Conservation (phyloP, 2,888 invertebrate genomes). For the Xylota segnis region DNA sequence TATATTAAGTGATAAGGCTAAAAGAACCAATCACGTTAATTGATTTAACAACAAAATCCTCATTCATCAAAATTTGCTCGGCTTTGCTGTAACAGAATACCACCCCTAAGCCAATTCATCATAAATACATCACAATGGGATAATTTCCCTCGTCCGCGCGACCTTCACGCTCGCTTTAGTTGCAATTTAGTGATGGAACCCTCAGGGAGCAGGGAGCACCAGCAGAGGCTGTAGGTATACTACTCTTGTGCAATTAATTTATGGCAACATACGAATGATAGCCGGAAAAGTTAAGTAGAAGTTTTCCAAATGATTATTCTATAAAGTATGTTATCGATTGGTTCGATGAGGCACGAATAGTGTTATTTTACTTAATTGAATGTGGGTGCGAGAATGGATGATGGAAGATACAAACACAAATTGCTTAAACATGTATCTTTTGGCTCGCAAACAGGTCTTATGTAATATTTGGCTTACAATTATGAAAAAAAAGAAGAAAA, state of each 20-base stretch:
- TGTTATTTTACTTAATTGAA: conserved; percentile 57
- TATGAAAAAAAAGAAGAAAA: too few relatives aligned
- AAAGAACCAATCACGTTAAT: conserved; percentile 71
- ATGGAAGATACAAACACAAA: conserved; percentile 1
- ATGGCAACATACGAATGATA: conserved; percentile 29
- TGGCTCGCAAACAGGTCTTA: background rate
- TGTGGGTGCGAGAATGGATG: conserved; percentile 5
- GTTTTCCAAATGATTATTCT: conserved; percentile 32
- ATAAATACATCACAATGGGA: conserved; percentile 60
- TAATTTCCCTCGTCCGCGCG: conserved; percentile 30
- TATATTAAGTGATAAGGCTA: conserved; percentile 31
- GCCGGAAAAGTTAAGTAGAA: conserved; percentile 40
- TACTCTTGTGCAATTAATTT: conserved; percentile 65
- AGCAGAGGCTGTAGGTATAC: conserved; percentile 4
- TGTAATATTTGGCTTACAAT: too few relatives aligned
- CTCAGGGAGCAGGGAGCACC: conserved; percentile 17
- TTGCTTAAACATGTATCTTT: background rate
- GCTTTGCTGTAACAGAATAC: conserved; percentile 16
- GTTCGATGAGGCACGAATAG: conserved; percentile 32
- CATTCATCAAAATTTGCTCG: conserved; percentile 60
- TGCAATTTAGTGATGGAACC: conserved; percentile 56
- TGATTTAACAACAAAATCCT: conserved; percentile 60
- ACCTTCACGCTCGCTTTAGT: conserved; percentile 9
- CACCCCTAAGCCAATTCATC: conserved; percentile 62
- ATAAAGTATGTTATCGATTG: conserved; percentile 52